Percentiles rank a stretch among this genome's conserved stretches.
phyloP scores from a whole-genome alignment of 2,888 invertebrate species.

The Onthophagus sagittarius region DNA sequence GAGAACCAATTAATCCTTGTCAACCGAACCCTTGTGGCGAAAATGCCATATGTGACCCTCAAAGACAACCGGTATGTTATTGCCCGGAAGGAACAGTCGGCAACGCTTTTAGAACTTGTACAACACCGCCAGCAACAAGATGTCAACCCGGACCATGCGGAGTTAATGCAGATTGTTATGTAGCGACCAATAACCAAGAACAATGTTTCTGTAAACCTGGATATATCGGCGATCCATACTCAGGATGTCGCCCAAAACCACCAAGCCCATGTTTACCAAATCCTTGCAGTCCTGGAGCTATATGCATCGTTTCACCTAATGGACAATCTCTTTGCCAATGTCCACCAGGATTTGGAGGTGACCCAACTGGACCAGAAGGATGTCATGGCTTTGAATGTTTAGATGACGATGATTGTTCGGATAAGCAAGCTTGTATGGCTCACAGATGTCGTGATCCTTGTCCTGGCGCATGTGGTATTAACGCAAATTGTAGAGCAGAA shows the following conservation, averaged over 20 bases:
- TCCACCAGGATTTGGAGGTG: conserved; percentile 70
- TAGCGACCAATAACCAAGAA: conserved; percentile 73
- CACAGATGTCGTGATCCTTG: conserved; percentile 79
- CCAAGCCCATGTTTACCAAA: conserved; percentile 70
- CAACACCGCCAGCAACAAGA: conserved; percentile 56
- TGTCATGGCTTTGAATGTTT: conserved; percentile 79
- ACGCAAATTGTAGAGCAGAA: conserved; percentile 70
- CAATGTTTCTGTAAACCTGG: conserved; percentile 78
- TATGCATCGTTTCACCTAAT: conserved; percentile 61
- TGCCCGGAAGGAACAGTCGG: conserved; percentile 80
- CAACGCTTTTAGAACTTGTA: conserved; percentile 77
- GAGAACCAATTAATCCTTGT: conserved; percentile 75
- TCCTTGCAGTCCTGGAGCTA: conserved; percentile 76
- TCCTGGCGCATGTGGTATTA: conserved; percentile 74
- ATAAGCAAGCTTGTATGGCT: conserved; percentile 71
- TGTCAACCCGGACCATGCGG: conserved; percentile 84
- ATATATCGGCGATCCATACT: conserved; percentile 75
- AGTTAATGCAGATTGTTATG: conserved; percentile 78
- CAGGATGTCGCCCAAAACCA: conserved; percentile 68
- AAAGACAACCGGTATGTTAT: conserved; percentile 74
- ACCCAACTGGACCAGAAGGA: conserved; percentile 67
- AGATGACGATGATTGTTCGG: conserved; percentile 72
- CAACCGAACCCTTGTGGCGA: conserved; percentile 78
- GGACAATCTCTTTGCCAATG: conserved; percentile 72
- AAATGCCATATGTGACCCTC: conserved; percentile 76